Conservation (phyloP, 2,888 invertebrate genomes). For the Hypomecis punctinalis region DNA sequence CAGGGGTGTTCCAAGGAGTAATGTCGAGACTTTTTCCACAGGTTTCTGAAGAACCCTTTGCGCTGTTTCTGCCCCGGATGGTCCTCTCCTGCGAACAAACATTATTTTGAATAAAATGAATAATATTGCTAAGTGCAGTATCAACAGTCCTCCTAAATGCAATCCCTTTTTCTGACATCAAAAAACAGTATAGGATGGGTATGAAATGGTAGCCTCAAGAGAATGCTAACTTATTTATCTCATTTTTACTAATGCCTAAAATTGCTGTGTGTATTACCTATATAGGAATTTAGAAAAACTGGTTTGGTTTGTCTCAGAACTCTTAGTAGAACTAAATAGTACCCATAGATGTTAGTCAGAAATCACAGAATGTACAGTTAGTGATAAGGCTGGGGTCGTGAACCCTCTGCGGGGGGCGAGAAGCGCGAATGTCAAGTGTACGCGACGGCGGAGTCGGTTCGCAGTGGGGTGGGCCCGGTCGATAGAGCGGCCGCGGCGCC, state of each 20-base stretch:
- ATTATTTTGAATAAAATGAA: conserved; percentile 14
- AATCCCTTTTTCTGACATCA: no score
- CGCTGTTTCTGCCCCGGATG: conserved; percentile 90
- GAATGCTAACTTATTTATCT: no score
- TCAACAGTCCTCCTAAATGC: neutral
- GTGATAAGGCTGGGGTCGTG: conserved; percentile 47
- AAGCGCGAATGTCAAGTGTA: conserved; percentile 72
- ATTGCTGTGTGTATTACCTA: no score
- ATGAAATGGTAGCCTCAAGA: no score
- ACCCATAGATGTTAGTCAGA: no score
- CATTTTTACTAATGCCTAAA: no score
- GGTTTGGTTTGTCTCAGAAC: no score
- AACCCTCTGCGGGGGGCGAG: conserved; percentile 51
- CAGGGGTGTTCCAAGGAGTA: conserved; percentile 95
- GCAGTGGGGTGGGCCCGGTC: conserved; percentile 47
- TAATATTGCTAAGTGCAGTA: no score
- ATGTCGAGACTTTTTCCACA: conserved; percentile 95
- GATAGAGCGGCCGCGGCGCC: conserved; percentile 49
- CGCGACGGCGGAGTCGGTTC: conserved; percentile 43
- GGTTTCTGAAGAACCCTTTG: conserved; percentile 94
- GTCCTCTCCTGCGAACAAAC: conserved; percentile 86
- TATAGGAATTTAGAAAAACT: no score
- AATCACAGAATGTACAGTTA: neutral
- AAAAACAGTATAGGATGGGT: no score
- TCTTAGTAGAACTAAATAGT: no score